Evolutionary conservation across 2,797 vertebrate genomes (phyloP).

Genomic region (Gobionotothen gibberifrons): DNA sequence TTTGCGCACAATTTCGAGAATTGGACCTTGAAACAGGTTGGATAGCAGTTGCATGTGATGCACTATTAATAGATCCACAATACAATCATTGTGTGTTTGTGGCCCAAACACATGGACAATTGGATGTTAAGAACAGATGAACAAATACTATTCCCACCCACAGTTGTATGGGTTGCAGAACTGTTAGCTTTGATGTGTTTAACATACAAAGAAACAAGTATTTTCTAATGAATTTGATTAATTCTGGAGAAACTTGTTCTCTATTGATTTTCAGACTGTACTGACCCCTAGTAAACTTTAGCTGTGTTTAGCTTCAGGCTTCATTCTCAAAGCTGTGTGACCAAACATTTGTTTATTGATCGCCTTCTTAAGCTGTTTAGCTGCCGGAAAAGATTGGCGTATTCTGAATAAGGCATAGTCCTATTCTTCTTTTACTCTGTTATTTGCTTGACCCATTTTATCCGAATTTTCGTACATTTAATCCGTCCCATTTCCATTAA

Average conservation of each 20-base stretch:
- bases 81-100: neutral
- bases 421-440: neutral
- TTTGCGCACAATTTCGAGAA: too few relatives aligned
- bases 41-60: neutral
- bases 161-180: neutral
- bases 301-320: neutral
- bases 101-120: neutral
- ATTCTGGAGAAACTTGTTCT: neutral
- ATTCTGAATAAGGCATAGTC: neutral
- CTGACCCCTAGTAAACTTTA: neutral
- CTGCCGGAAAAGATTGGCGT: neutral
- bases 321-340: slow-evolving; percentile 6
- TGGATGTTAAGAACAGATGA: neutral
- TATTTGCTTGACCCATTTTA: slow-evolving; percentile 1
- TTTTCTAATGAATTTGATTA: neutral
- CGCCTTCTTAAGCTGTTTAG: neutral
- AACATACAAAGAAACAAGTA: neutral
- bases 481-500: slow-evolving; percentile 11
- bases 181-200: neutral
- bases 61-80: neutral
- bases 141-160: neutral
- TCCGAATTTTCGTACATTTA: neutral
- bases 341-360: neutral
- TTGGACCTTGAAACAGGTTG: too few relatives aligned
- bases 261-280: neutral